These are phyloP conservation scores for Eurytoma californica DNA, from an alignment of 2,888 invertebrate genomes.

Conservation along the genomic window DNA sequence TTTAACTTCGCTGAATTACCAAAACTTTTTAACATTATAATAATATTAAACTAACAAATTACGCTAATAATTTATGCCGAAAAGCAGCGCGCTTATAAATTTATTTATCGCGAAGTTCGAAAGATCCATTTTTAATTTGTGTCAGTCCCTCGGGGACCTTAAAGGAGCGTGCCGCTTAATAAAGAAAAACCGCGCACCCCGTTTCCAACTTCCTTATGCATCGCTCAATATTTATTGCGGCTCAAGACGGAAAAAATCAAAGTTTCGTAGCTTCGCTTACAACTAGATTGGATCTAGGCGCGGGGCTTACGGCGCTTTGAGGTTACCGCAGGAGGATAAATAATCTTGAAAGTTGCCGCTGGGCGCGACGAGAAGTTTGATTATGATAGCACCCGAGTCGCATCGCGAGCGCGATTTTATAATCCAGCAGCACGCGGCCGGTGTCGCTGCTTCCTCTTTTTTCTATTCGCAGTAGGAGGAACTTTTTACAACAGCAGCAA, in stretches of 20 bases:
- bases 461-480: neutral
- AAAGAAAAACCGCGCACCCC: too few relatives aligned
- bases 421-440: constrained; percentile 19
- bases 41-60: too few relatives aligned
- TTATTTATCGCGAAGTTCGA: too few relatives aligned
- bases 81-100: neutral
- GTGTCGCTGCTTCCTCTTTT: constrained; percentile 5
- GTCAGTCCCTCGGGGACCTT: too few relatives aligned
- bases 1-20: too few relatives aligned
- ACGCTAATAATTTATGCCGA: too few relatives aligned
- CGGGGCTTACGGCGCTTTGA: constrained; percentile 19
- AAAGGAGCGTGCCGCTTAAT: too few relatives aligned
- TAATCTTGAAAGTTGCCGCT: constrained; percentile 32
- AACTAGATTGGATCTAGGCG: constrained; percentile 15
- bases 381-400: constrained; percentile 16
- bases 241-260: constrained; percentile 34
- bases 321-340: constrained; percentile 22
- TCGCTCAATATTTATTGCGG: constrained; percentile 40
- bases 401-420: constrained; percentile 9
- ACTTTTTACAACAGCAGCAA: too few relatives aligned
- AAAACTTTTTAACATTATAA: too few relatives aligned
- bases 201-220: too few relatives aligned
- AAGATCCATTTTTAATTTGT: too few relatives aligned
- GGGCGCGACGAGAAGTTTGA: constrained; percentile 34
- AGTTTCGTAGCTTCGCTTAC: constrained; percentile 19